These are phyloP conservation scores for Lacerta bilineata DNA, from an alignment of 2,797 vertebrate genomes.

Conservation along the genomic window DNA sequence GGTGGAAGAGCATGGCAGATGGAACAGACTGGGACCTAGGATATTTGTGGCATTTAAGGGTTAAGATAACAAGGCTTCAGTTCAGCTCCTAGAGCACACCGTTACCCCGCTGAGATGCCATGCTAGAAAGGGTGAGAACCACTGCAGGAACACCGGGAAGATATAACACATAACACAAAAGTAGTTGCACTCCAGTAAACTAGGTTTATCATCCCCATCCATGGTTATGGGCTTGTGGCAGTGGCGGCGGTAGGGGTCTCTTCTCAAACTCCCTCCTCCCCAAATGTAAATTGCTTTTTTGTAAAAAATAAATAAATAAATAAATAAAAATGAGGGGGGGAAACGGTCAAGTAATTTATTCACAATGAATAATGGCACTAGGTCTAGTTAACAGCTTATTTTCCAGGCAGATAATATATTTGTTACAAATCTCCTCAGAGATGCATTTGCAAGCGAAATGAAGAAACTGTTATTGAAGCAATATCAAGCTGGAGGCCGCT, in stretches of 20 bases:
- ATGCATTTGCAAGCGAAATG: slow-evolving; percentile 73
- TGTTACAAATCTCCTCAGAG: slow-evolving; percentile 75
- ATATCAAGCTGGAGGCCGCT: slow-evolving; percentile 70
- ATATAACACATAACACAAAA: background rate
- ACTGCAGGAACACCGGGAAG: background rate
- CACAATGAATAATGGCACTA: background rate
- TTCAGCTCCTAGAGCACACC: background rate
- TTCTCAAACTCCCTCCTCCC: background rate
- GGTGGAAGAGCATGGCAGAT: background rate
- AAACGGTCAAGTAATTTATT: background rate
- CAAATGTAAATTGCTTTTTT: slow-evolving; percentile 32
- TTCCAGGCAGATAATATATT: slow-evolving; percentile 63
- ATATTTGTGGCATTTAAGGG: background rate
- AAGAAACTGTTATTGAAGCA: slow-evolving; percentile 75
- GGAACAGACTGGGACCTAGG: no score
- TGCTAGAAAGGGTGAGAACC: background rate
- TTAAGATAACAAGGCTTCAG: background rate
- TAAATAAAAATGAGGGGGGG: rapidly evolving
- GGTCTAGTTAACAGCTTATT: slow-evolving; percentile 63
- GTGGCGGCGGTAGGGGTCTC: background rate
- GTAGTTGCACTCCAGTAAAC: background rate
- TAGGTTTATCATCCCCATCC: background rate
- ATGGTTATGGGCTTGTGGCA: background rate
- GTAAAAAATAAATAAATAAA: background rate
- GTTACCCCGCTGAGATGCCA: background rate